A percentile compares a stretch with the other conserved stretches of the same genome.
phyloP scores from a whole-genome alignment of 2,113 vertebrate genomes.

The Dolichallabes microphthalmus region DNA sequence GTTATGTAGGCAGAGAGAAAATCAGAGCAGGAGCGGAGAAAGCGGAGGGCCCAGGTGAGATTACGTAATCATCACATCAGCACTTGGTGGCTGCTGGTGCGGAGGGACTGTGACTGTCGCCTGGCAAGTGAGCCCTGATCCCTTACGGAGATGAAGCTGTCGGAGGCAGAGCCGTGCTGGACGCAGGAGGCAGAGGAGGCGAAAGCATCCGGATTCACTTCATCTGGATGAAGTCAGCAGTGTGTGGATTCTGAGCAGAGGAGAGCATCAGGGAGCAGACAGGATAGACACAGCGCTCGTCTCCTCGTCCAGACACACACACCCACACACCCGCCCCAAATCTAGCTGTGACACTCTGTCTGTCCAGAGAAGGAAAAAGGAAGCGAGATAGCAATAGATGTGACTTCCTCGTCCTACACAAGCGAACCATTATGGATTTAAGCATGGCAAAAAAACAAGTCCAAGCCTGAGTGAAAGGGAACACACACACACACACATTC shows the following conservation, averaged over 20 bases:
- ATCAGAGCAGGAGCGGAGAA: neutral
- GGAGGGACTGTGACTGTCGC: slow-evolving; percentile 14
- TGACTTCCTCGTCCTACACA: slow-evolving; percentile 31
- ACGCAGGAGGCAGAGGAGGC: slow-evolving; percentile 10
- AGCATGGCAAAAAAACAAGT: slow-evolving; percentile 18
- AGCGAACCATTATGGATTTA: slow-evolving; percentile 32
- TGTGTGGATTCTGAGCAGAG: slow-evolving; percentile 1
- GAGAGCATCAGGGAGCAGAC: neutral
- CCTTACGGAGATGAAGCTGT: slow-evolving; percentile 2
- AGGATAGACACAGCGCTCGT: neutral
- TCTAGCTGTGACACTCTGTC: neutral
- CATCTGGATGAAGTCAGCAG: slow-evolving; percentile 12
- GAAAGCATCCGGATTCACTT: neutral
- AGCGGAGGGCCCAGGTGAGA: slow-evolving; percentile 21
- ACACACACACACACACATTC: neutral
- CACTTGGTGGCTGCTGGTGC: neutral
- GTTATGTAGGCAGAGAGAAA: neutral
- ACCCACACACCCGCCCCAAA: neutral
- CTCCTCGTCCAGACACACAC: neutral
- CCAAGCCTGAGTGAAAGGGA: slow-evolving; percentile 11
- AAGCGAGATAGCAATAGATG: slow-evolving; percentile 5
- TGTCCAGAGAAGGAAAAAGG: slow-evolving; percentile 22
- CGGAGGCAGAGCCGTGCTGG: neutral
- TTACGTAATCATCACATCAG: slow-evolving; percentile 40
- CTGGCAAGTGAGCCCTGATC: neutral